Conservation (phyloP, 2,113 vertebrate species). For the Notarius quadriscutis region DNA sequence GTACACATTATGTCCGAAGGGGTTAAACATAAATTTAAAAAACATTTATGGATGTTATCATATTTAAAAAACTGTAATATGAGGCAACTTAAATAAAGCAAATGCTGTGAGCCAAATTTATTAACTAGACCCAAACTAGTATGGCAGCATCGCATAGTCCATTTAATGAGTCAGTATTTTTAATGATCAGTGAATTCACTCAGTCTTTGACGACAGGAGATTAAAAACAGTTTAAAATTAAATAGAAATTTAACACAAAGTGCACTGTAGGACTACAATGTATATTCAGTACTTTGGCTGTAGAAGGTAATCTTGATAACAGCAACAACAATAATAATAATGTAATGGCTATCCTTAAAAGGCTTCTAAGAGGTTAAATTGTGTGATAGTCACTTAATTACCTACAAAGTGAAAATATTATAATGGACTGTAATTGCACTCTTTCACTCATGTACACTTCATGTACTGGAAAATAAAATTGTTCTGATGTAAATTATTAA, state of each 20-base stretch:
- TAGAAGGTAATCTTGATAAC: background rate
- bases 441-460: background rate
- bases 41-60: background rate
- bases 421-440: background rate
- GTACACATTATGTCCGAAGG: too few relatives aligned
- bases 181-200: background rate
- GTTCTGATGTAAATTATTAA: background rate
- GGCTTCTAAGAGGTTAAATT: background rate
- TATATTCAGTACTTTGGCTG: background rate
- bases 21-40: background rate
- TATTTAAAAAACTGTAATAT: background rate
- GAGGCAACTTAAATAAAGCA: background rate
- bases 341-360: background rate
- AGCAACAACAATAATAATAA: background rate
- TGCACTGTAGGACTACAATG: background rate
- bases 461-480: background rate
- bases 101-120: background rate
- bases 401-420: background rate
- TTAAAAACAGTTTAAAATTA: background rate
- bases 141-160: background rate
- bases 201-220: background rate
- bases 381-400: background rate
- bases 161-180: background rate
- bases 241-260: background rate
- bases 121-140: background rate